Conservation (phyloP, 2,797 vertebrate genomes). For the Morelia viridis region DNA sequence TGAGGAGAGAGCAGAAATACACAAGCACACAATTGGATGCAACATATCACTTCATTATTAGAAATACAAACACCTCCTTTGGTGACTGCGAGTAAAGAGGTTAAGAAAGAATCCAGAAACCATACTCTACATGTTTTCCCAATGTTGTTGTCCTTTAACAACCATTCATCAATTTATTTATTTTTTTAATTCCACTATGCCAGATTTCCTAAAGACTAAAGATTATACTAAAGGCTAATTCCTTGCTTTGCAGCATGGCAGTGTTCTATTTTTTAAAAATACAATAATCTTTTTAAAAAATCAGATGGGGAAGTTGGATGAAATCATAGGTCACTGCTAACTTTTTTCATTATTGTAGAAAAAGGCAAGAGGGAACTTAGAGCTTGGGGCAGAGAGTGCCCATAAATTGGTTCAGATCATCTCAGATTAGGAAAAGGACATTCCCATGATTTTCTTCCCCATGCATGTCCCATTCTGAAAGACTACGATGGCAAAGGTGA, state of each 20-base stretch:
- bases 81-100: neutral
- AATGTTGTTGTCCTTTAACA: neutral
- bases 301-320: neutral
- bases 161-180: neutral
- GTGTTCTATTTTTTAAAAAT: neutral
- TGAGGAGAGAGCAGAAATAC: neutral
- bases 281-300: neutral
- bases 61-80: neutral
- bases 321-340: neutral
- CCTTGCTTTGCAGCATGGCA: neutral
- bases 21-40: neutral
- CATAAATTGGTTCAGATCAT: neutral
- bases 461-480: neutral
- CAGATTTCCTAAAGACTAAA: neutral
- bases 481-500: neutral
- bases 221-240: neutral
- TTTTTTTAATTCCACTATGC: neutral
- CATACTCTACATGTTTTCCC: neutral
- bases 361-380: neutral
- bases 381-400: neutral
- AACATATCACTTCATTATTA: neutral
- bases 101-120: neutral
- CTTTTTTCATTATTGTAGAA: neutral
- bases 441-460: neutral
- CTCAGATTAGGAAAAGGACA: neutral